Conservation (phyloP, 2,113 vertebrate genomes). For the Campylomormyrus tamandua region DNA sequence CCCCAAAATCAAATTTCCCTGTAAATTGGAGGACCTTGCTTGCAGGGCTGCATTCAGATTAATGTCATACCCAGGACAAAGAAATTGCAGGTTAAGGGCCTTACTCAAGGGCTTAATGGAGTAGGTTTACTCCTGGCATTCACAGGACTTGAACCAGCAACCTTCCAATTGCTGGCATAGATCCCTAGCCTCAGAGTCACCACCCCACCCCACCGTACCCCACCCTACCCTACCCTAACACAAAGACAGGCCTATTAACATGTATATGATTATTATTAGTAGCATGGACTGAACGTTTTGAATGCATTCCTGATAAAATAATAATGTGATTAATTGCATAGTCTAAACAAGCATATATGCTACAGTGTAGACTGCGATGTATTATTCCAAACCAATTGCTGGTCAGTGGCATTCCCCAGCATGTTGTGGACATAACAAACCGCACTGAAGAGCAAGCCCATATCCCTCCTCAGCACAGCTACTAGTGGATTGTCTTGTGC, state of each 20-base stretch:
- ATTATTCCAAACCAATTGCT: neutral
- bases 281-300: neutral
- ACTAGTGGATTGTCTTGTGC: constrained; percentile 24
- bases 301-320: neutral
- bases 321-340: neutral
- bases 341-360: neutral
- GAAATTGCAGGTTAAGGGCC: too few species aligned
- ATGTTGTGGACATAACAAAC: constrained; percentile 54
- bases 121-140: too few species aligned
- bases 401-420: constrained; percentile 46
- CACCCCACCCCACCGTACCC: too few species aligned
- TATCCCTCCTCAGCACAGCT: constrained; percentile 42
- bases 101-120: too few species aligned
- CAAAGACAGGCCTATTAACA: neutral
- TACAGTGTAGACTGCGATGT: neutral
- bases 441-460: constrained; percentile 37
- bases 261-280: neutral
- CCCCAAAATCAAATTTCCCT: too few species aligned
- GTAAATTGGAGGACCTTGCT: too few species aligned
- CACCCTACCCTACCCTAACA: too few species aligned
- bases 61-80: too few species aligned
- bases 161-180: too few species aligned
- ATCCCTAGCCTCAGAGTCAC: too few species aligned
- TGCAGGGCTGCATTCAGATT: too few species aligned
- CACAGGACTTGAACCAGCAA: too few species aligned